phyloP scores from a whole-genome alignment of 2,113 vertebrate species.

The Ptyas mucosa region DNA sequence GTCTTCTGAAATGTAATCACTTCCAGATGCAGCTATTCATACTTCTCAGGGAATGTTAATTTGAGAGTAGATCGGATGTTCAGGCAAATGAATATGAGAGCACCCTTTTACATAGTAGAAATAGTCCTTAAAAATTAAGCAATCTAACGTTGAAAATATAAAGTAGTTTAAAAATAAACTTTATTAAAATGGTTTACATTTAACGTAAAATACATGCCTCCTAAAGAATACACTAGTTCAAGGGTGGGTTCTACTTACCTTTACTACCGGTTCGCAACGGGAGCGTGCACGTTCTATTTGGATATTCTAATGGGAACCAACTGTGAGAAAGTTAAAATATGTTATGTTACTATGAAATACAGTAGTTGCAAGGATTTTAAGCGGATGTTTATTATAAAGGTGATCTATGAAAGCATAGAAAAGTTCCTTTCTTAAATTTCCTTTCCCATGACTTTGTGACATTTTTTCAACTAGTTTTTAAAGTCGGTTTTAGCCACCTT shows the following conservation, averaged over 20 bases:
- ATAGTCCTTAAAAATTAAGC: conserved; percentile 63
- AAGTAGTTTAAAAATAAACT: conserved; percentile 60
- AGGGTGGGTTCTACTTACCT: too few relatives aligned
- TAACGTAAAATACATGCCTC: conserved; percentile 53
- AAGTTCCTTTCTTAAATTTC: neutral
- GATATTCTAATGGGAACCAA: neutral
- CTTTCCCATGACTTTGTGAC: neutral
- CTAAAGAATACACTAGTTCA: conserved; percentile 5
- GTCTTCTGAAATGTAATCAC: conserved; percentile 66
- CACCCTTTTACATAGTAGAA: conserved; percentile 53
- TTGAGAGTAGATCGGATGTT: conserved; percentile 59
- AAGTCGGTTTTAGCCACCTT: neutral
- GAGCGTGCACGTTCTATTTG: too few relatives aligned
- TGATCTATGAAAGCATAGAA: neutral
- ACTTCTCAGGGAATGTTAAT: conserved; percentile 63
- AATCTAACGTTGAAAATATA: conserved; percentile 51
- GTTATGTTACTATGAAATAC: neutral
- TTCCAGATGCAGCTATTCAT: conserved; percentile 67
- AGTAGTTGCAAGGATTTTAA: neutral
- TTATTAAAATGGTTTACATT: conserved; percentile 51
- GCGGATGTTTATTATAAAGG: neutral
- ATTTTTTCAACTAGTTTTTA: neutral
- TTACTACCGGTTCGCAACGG: too few relatives aligned
- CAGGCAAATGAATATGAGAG: conserved; percentile 60
- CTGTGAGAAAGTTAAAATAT: neutral